Percentiles rank a stretch among this genome's conserved stretches.
These are phyloP conservation scores for Chymomyza fuscimana DNA, from an alignment of 2,888 invertebrate species.

Conservation along the genomic window DNA sequence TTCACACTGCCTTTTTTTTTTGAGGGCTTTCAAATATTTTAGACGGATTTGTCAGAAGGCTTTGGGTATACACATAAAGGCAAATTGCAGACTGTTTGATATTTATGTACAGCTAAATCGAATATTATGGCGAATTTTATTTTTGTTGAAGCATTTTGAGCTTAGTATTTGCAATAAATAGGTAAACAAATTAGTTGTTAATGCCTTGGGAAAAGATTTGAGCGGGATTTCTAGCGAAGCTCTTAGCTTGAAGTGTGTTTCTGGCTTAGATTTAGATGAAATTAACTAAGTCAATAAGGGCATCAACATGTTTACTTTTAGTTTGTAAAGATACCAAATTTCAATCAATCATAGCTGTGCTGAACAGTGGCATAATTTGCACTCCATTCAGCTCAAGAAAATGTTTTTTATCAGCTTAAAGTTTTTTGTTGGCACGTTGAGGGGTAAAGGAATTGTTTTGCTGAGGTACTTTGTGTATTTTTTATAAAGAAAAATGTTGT, in stretches of 20 bases:
- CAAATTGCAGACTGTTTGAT: neutral
- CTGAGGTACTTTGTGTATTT: too few species aligned
- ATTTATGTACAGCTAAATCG: slow-evolving; percentile 7
- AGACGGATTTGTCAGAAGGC: slow-evolving; percentile 72
- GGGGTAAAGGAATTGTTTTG: too few species aligned
- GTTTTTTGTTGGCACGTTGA: too few species aligned
- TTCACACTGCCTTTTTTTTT: too few species aligned
- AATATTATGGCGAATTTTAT: slow-evolving; percentile 34
- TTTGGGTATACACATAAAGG: slow-evolving; percentile 40
- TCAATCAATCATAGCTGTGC: too few species aligned
- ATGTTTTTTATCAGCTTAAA: too few species aligned
- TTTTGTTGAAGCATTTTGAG: slow-evolving; percentile 30
- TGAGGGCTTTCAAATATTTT: slow-evolving; percentile 56
- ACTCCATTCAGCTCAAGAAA: too few species aligned
- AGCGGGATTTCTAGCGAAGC: too few species aligned
- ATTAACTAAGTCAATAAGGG: neutral
- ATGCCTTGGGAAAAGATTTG: neutral
- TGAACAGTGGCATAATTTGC: too few species aligned
- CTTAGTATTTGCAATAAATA: neutral
- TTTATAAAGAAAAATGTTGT: too few species aligned
- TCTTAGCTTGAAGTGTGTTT: neutral
- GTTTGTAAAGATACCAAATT: neutral
- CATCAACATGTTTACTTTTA: neutral
- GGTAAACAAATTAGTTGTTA: neutral
- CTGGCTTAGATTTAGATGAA: neutral